phyloP scores from a whole-genome alignment of 37 sponge, comb jelly and placozoan genomes.

The Lycopodina hypogea region DNA sequence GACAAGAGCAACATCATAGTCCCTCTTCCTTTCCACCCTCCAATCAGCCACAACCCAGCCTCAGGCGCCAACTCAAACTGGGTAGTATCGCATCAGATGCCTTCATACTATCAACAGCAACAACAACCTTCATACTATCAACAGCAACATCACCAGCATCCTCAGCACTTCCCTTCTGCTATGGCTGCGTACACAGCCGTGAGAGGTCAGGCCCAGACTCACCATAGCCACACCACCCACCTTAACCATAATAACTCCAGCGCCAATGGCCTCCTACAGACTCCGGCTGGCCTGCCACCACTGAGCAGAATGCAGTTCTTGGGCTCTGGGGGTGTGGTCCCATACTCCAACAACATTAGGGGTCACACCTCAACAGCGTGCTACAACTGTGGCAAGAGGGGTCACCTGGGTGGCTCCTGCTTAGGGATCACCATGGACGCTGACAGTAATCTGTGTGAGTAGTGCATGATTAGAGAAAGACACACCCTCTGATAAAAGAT shows the following conservation, averaged over 20 bases:
- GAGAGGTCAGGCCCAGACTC: not conserved
- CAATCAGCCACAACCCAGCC: not conserved
- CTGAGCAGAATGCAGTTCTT: not conserved
- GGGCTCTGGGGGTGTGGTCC: not conserved
- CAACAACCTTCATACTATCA: too few relatives aligned
- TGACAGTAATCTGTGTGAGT: conserved; percentile 22
- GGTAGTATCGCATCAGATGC: not conserved
- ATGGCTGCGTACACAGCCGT: not conserved
- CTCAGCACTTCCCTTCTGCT: not conserved
- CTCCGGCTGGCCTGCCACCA: not conserved
- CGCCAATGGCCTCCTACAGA: conserved; percentile 16
- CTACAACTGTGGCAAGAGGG: conserved; percentile 71
- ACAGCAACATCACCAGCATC: not conserved
- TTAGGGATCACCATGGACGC: conserved; percentile 33
- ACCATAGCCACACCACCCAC: not conserved
- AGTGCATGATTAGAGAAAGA: too few relatives aligned
- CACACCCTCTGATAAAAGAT: too few relatives aligned
- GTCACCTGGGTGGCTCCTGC: conserved; percentile 57
- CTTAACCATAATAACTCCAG: not conserved
- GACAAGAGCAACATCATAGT: not conserved
- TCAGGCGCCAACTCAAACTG: not conserved
- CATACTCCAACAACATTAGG: not conserved
- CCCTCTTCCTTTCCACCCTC: not conserved
- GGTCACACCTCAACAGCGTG: conserved; percentile 28
- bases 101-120: not conserved